Evolutionary conservation across 2,888 invertebrate species (phyloP).

Genomic region (Nomada flava): DNA sequence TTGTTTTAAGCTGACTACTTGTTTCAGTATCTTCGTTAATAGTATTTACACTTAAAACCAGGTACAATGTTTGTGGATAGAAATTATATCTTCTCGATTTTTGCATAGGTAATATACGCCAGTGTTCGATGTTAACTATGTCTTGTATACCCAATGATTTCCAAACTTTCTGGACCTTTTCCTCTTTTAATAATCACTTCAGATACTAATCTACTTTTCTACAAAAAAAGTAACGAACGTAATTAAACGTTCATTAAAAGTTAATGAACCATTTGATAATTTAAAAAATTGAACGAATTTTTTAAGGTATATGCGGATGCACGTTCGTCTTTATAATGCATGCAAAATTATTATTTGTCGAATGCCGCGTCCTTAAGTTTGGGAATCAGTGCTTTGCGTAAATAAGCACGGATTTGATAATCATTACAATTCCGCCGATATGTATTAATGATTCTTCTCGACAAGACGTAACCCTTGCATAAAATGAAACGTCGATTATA

Average conservation of each 20-base stretch:
- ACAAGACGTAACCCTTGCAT: conserved; percentile 44
- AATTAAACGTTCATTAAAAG: no score
- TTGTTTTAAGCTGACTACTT: conserved; percentile 32
- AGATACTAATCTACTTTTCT: not conserved
- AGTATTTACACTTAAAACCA: conserved; percentile 63
- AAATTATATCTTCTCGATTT: conserved; percentile 54
- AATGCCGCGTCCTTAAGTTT: conserved; percentile 36
- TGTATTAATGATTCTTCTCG: conserved; percentile 46
- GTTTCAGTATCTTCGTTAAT: conserved; percentile 33
- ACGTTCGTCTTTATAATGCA: no score
- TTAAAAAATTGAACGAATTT: not conserved
- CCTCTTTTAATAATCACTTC: not conserved
- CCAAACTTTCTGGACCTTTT: conserved; percentile 44
- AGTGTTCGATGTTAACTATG: conserved; percentile 70
- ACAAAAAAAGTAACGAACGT: not conserved
- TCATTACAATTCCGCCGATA: conserved; percentile 44
- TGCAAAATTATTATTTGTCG: not conserved
- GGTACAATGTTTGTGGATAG: conserved; percentile 64
- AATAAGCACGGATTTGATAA: conserved; percentile 60
- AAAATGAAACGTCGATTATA: conserved; percentile 57
- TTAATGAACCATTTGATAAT: not conserved
- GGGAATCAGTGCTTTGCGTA: conserved; percentile 49
- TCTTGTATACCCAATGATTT: conserved; percentile 53
- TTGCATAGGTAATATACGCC: conserved; percentile 63
- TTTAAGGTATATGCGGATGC: not conserved